Evolutionary conservation across 2,113 vertebrate species (phyloP).

Genomic region (Brachionichthys hirsutus): DNA sequence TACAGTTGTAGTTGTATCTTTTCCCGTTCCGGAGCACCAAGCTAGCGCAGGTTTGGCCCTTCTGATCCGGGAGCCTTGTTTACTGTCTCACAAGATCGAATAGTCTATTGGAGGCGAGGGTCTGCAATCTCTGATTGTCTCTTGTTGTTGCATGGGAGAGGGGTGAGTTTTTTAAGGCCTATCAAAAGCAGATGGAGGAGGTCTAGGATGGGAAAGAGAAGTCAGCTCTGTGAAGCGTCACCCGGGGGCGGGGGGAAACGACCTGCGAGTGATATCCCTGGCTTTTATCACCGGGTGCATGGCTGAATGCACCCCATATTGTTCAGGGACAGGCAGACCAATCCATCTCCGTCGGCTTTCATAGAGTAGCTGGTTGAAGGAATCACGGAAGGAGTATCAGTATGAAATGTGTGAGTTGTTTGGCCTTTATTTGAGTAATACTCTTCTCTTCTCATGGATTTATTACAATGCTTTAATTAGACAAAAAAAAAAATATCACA

Average conservation of each 20-base stretch:
- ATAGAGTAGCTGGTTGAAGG: constrained; percentile 46
- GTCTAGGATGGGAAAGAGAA: constrained; percentile 30
- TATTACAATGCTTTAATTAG: too few relatives aligned
- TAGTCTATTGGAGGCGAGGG: too few relatives aligned
- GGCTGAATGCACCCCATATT: constrained; percentile 70
- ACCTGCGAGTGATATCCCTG: constrained; percentile 64
- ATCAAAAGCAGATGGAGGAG: constrained; percentile 28
- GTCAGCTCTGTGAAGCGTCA: constrained; percentile 27
- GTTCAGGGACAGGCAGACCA: constrained; percentile 58
- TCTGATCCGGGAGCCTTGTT: too few relatives aligned
- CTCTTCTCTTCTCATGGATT: constrained; percentile 36
- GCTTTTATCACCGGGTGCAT: constrained; percentile 72
- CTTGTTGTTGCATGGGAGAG: too few relatives aligned
- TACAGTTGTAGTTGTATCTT: too few relatives aligned
- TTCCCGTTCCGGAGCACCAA: too few relatives aligned
- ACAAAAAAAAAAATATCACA: not conserved
- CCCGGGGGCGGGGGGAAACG: constrained; percentile 53
- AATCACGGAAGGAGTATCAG: constrained; percentile 49
- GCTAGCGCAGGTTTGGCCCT: too few relatives aligned
- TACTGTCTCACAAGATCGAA: too few relatives aligned
- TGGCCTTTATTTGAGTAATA: constrained; percentile 44
- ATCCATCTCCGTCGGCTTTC: constrained; percentile 72
- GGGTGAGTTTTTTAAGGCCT: constrained; percentile 9
- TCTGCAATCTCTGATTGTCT: too few relatives aligned
- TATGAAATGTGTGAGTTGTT: constrained; percentile 51